Base-by-base conservation (phyloP, 1,140 invertebrate species). In the Anoplophora glabripennis region DNA sequence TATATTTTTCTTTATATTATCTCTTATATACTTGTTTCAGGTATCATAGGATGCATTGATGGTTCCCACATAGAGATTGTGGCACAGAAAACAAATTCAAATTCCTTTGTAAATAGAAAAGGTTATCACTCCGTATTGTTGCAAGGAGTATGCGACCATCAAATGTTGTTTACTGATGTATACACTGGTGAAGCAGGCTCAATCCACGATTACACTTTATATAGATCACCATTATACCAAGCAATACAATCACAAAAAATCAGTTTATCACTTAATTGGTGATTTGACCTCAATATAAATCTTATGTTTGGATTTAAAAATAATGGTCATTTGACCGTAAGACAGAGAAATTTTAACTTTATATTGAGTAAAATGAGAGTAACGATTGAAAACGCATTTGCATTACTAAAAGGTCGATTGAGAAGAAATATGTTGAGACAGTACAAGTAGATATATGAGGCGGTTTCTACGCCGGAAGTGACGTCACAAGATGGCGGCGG, bases 41-140 rank as follows among this genome's bases (percentile, higher is more conserved):
- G 48, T n/a, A 37, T 52, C 34, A 12, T 52, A 52, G 48, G 48
- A 11, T 14, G 14, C n/a, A 52, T 52, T 10, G 48, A 52, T 52
- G 28, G 48, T 33, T 18, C 48, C 11, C 48, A 52, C 17, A 37
- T 38, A n/a, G 17, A 11, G 9, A 52, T 52, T 34, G 28, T 33
- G 12, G 48, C 48, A 12, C 48, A 4, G 3, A 33, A 33, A 18
- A 37, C 11, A 14, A 33, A 52, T 12, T 14, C 48, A 36, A 52
- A 52, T 52, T 52, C 48, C 11, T 52, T 42, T 33, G 34, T 52
- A 33, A 52, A 52, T 18, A 52, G 48, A 52, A 52, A 52, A 11
- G 28, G 28, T 3, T 52, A 36, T 52, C 17, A 52, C 34, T 52
- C 48, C 12, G 28, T 52, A 34, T n/a, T 52, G 28, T 18, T 52